A percentile compares a stretch with the other conserved stretches of the same genome.
phyloP scores from a whole-genome alignment of 2,113 vertebrate genomes.

The Motacilla alba region DNA sequence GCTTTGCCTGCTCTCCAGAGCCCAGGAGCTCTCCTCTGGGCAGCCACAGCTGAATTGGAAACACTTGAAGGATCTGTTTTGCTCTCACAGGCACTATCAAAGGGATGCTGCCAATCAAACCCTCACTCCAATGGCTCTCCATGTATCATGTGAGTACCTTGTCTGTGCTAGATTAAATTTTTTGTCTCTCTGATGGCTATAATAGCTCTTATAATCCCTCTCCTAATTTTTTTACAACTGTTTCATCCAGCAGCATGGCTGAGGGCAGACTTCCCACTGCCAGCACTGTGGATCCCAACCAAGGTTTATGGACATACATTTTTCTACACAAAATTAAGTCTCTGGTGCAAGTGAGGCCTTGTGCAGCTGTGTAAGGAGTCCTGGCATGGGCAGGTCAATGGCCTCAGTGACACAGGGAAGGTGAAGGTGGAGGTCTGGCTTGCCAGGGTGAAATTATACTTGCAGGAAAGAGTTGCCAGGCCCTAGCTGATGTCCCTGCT shows the following conservation, averaged over 20 bases:
- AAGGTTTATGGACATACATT: background rate
- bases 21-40: background rate
- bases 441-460: background rate
- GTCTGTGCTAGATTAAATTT: background rate
- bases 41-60: background rate
- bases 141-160: background rate
- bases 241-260: fast-evolving
- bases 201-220: background rate
- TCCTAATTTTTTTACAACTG: background rate
- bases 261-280: background rate
- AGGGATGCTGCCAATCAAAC: background rate
- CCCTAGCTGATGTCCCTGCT: background rate
- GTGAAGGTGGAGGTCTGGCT: background rate
- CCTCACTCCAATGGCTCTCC: background rate
- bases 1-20: background rate
- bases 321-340: background rate
- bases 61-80: background rate
- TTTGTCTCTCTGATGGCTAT: background rate
- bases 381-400: fast-evolving
- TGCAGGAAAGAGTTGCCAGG: background rate
- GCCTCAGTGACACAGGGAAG: background rate
- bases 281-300: background rate
- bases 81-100: background rate
- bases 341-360: background rate
- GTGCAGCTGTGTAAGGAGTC: background rate